Percentiles rank a stretch among this genome's conserved stretches.
phyloP scores from a whole-genome alignment of 2,888 invertebrate genomes.

The Pachycephus smyrnensis region DNA sequence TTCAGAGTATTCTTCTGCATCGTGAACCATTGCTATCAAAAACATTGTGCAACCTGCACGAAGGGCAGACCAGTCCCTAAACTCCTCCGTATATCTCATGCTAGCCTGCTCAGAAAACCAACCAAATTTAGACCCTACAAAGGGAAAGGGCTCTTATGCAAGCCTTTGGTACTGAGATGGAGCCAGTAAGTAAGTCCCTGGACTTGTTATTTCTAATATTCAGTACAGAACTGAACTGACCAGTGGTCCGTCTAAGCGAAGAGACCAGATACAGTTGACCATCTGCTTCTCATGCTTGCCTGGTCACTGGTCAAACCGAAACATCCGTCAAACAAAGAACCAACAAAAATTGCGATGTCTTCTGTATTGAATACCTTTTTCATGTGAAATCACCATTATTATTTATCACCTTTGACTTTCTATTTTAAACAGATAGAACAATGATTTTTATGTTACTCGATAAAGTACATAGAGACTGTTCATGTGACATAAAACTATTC shows the following conservation, averaged over 20 bases:
- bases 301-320: conserved; percentile 57
- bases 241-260: conserved; percentile 28
- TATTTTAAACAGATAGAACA: not conserved
- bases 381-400: not conserved
- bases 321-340: conserved; percentile 51
- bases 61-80: conserved; percentile 16
- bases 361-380: not conserved
- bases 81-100: conserved; percentile 30
- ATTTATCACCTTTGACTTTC: not conserved
- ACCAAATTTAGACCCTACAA: conserved; percentile 51
- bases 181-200: not conserved
- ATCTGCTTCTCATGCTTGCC: conserved; percentile 41
- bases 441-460: not conserved
- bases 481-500: not conserved
- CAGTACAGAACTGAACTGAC: conserved; percentile 20
- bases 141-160: conserved; percentile 37
- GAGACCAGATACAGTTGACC: not conserved
- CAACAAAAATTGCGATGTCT: conserved; percentile 20
- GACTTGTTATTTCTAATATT: not conserved
- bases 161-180: conserved; percentile 1
- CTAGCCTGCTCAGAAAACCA: conserved; percentile 56
- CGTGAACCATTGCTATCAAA: not conserved
- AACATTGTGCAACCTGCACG: conserved; percentile 9
- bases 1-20: not conserved
- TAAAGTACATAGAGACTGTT: not conserved